phyloP scores from a whole-genome alignment of 2,888 invertebrate species.

The Conistra vaccinii region DNA sequence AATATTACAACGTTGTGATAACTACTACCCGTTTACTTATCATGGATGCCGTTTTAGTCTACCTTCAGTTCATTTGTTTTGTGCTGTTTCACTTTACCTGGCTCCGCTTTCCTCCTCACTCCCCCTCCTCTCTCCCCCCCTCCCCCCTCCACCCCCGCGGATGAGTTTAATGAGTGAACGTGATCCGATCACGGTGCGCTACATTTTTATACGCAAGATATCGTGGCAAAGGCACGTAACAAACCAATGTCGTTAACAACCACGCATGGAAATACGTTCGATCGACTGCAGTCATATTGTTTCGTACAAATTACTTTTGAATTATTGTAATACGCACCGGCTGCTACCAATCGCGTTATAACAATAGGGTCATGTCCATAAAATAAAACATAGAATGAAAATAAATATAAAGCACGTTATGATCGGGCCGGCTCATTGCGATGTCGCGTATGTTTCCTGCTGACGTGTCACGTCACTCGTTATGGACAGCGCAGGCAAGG shows the following conservation, averaged over 20 bases:
- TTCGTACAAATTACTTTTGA: conserved; percentile 59
- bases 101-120: neutral
- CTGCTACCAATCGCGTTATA: conserved; percentile 51
- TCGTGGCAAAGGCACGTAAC: conserved; percentile 57
- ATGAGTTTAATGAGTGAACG: conserved; percentile 64
- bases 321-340: conserved; percentile 54
- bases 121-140: neutral
- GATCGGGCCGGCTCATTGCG: neutral
- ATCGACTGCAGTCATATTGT: conserved; percentile 45
- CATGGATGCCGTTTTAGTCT: neutral
- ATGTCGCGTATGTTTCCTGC: conserved; percentile 1
- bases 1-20: neutral
- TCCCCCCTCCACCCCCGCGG: neutral
- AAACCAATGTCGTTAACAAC: conserved; percentile 60
- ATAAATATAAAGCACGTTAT: conserved; percentile 18
- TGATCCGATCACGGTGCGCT: conserved; percentile 63
- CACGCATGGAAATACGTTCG: conserved; percentile 58
- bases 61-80: neutral
- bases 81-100: neutral
- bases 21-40: neutral
- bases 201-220: conserved; percentile 48
- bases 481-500: conserved; percentile 30
- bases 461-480: conserved; percentile 7
- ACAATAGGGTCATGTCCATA: conserved; percentile 35
- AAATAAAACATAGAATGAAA: conserved; percentile 24